A percentile compares a stretch with the other conserved stretches of the same genome.
Conservation (phyloP, 1,140 invertebrate species). For the Cherax destructor region DNA sequence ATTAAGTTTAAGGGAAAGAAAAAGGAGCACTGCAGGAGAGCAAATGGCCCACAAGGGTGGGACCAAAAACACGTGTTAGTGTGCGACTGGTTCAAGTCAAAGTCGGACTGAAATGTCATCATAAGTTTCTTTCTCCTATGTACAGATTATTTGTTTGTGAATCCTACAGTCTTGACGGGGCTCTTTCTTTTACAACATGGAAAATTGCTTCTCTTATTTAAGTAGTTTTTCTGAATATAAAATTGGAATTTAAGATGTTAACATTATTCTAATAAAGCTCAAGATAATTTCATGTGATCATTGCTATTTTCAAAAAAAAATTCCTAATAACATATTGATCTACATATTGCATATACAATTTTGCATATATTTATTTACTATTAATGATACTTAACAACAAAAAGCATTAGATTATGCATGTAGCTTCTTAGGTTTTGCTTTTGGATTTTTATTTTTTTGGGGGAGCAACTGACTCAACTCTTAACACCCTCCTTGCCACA, state of each 20-base stretch:
- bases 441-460: not conserved
- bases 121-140: too few species aligned
- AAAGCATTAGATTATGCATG: not conserved
- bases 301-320: too few species aligned
- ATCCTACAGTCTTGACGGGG: too few species aligned
- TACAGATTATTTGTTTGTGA: too few species aligned
- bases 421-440: not conserved
- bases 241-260: not conserved
- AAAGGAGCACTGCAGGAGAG: too few species aligned
- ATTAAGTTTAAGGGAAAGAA: too few species aligned
- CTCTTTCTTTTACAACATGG: too few species aligned
- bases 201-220: not conserved
- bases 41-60: too few species aligned
- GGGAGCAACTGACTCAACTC: conserved; percentile 6
- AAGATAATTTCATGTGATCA: not conserved
- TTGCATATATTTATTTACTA: not conserved
- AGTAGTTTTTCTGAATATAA: not conserved
- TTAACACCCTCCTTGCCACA: conserved; percentile 15
- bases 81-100: too few species aligned
- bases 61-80: too few species aligned
- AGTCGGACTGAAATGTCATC: too few species aligned
- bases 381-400: not conserved
- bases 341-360: not conserved
- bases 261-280: not conserved
- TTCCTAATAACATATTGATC: not conserved